Evolutionary conservation across 2,113 vertebrate genomes (phyloP).

Genomic region (Pelusios castaneus): DNA sequence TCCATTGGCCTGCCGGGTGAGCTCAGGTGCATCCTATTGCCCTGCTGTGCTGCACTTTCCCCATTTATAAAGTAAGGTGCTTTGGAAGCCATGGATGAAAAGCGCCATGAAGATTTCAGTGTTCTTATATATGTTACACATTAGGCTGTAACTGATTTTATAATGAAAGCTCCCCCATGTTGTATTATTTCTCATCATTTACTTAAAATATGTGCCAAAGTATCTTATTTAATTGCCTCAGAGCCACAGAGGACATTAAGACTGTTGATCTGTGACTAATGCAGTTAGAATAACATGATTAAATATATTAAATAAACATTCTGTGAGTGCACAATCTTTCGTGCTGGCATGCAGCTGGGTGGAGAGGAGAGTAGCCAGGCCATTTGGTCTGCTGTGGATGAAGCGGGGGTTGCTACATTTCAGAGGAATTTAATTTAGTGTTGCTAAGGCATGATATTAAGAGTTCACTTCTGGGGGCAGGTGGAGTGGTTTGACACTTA

Average conservation of each 20-base stretch:
- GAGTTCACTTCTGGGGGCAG: neutral
- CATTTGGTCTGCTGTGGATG: neutral
- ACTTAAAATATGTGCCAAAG: neutral
- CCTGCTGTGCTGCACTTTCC: neutral
- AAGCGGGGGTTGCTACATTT: neutral
- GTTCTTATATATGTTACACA: neutral
- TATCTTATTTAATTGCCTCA: constrained; percentile 4
- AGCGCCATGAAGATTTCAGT: neutral
- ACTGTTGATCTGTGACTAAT: neutral
- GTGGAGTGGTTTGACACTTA: neutral
- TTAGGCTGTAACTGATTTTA: neutral
- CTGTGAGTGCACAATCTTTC: neutral
- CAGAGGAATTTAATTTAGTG: neutral
- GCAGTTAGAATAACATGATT: constrained; percentile 14
- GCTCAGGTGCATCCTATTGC: neutral
- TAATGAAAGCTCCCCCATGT: neutral
- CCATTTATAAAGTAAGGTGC: neutral
- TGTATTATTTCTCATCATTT: neutral
- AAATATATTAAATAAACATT: constrained; percentile 7
- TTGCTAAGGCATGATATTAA: neutral
- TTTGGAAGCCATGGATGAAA: neutral
- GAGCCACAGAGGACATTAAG: neutral
- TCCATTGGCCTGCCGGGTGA: neutral
- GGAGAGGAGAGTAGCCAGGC: neutral
- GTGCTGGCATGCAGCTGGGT: neutral